A percentile compares a stretch with the other conserved stretches of the same genome.
phyloP scores from a whole-genome alignment of 1,140 invertebrate species.

The Diuraphis noxia region DNA sequence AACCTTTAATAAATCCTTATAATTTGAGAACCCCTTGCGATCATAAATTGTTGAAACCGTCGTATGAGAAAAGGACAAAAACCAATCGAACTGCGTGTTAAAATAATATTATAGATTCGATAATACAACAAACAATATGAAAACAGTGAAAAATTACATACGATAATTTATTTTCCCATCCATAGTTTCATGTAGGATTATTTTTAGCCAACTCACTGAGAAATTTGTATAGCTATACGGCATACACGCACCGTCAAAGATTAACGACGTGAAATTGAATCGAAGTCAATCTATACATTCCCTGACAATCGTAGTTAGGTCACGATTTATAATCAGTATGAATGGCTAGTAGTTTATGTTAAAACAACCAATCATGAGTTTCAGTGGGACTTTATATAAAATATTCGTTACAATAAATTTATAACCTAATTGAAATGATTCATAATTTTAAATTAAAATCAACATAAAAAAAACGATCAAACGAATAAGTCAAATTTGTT shows the following conservation, averaged over 20 bases:
- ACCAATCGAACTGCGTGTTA: neutral
- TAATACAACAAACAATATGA: neutral
- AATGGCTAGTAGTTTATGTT: neutral
- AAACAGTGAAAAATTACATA: neutral
- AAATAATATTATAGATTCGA: neutral
- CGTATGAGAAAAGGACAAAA: neutral
- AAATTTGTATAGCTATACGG: neutral
- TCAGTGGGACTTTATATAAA: too few relatives aligned
- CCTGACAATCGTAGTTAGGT: neutral
- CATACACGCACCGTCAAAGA: neutral
- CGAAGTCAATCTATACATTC: neutral
- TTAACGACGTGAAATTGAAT: neutral
- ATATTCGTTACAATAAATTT: neutral
- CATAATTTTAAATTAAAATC: neutral
- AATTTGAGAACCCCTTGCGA: neutral
- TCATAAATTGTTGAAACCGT: neutral
- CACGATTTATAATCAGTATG: neutral
- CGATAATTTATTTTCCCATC: neutral
- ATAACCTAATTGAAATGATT: neutral
- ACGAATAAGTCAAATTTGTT: neutral
- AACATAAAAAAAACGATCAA: neutral
- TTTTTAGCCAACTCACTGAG: neutral
- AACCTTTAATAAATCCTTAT: neutral
- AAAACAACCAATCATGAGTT: neutral
- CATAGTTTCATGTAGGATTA: neutral